These are phyloP conservation scores for Calameuta pallipes DNA, from an alignment of 2,888 invertebrate species.

Conservation along the genomic window DNA sequence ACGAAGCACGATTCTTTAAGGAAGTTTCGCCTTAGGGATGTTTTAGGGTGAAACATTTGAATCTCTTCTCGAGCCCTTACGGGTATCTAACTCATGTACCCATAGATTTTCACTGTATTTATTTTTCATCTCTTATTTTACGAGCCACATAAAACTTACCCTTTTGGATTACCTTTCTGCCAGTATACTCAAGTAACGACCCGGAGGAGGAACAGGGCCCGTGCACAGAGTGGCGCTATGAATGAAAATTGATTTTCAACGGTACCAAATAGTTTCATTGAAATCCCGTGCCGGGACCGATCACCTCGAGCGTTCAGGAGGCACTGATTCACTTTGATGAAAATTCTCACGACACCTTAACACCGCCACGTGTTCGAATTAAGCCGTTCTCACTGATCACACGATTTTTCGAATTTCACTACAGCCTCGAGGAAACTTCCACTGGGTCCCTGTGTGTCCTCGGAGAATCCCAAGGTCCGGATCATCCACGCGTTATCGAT, in stretches of 20 bases:
- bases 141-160: not conserved
- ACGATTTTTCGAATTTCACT: not conserved
- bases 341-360: not conserved
- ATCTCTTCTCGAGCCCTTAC: not conserved
- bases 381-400: not conserved
- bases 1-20: not conserved
- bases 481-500: not conserved
- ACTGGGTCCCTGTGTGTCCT: not conserved
- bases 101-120: not conserved
- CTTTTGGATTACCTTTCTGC: not conserved
- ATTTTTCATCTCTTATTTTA: not conserved
- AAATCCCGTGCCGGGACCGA: not conserved
- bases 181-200: not conserved
- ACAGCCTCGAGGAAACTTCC: not conserved
- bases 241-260: not conserved
- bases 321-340: not conserved
- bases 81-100: not conserved
- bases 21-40: not conserved
- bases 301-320: not conserved
- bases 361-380: not conserved
- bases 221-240: not conserved
- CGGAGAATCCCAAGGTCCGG: not conserved
- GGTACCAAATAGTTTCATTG: not conserved
- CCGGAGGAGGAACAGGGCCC: not conserved
- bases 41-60: not conserved